Percentiles rank a stretch among this genome's conserved stretches.
phyloP scores from a whole-genome alignment of 2,113 vertebrate genomes.

The Trichomycterus rosablanca region DNA sequence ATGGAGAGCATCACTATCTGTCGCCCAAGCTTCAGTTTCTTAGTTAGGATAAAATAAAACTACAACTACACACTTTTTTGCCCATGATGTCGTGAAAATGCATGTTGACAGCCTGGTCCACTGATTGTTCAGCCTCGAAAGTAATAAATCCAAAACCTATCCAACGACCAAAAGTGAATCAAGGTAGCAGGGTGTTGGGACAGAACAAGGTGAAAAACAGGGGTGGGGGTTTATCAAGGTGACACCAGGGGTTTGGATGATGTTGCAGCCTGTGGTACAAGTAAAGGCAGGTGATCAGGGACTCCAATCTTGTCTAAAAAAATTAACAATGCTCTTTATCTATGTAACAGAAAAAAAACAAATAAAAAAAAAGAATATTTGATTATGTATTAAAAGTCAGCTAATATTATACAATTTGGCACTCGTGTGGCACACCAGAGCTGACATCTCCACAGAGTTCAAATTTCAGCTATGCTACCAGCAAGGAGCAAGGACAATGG shows the following conservation, averaged over 20 bases:
- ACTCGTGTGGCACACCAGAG: no score
- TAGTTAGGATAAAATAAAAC: slow-evolving; percentile 99
- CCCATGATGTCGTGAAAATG: slow-evolving; percentile 99
- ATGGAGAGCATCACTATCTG: slow-evolving; percentile 13
- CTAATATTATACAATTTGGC: no score
- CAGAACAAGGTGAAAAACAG: slow-evolving; percentile 99
- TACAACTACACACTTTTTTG: slow-evolving; percentile 99
- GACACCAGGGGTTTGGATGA: slow-evolving; percentile 87
- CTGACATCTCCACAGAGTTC: no score
- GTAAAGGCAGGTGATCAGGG: slow-evolving; percentile 14
- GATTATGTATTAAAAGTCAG: no score
- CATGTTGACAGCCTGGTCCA: slow-evolving; percentile 99
- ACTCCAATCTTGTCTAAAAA: no score
- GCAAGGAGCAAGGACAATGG: no score
- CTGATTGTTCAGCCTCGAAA: slow-evolving; percentile 99
- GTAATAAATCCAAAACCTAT: slow-evolving; percentile 99
- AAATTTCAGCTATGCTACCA: no score
- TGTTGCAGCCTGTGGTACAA: slow-evolving; percentile 51
- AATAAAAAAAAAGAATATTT: no score
- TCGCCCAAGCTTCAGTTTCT: slow-evolving; percentile 92
- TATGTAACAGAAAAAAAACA: no score
- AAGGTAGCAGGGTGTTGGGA: slow-evolving; percentile 99
- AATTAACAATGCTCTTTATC: no score
- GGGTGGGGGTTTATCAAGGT: slow-evolving; percentile 90
- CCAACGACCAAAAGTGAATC: slow-evolving; percentile 99